Percentiles rank a stretch among this genome's conserved stretches.
Conservation (phyloP, 1,140 invertebrate genomes). For the Danaus plexippus region DNA sequence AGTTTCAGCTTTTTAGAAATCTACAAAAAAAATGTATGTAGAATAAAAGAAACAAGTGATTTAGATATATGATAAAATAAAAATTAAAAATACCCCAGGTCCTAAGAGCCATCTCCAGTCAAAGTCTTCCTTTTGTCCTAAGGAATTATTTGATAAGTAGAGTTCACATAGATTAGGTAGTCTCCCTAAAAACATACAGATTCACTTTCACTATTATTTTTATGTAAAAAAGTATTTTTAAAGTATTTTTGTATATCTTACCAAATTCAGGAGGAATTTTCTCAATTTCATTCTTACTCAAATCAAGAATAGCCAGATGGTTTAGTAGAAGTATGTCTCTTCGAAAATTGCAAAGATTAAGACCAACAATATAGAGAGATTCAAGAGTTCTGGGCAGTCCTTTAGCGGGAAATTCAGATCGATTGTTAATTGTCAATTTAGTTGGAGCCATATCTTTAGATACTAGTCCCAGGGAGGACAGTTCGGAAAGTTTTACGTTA, state of each 20-base stretch:
- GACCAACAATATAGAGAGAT: conserved; percentile 72
- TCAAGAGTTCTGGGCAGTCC: conserved; percentile 79
- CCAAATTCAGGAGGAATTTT: conserved; percentile 83
- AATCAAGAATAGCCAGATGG: conserved; percentile 79
- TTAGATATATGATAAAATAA: conserved; percentile 6
- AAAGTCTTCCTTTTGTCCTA: conserved; percentile 69
- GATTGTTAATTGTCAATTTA: conserved; percentile 75
- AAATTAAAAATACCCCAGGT: conserved; percentile 39
- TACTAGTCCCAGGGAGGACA: conserved; percentile 71
- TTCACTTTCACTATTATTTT: not conserved
- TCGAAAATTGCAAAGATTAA: conserved; percentile 76
- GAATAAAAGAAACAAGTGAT: not conserved
- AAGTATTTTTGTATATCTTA: conserved; percentile 24
- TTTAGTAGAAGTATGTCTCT: conserved; percentile 77
- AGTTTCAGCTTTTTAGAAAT: conserved; percentile 70
- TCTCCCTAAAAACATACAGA: conserved; percentile 40
- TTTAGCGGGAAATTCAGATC: conserved; percentile 77
- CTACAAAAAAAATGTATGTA: conserved; percentile 30
- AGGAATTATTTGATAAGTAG: conserved; percentile 79
- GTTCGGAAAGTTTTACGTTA: conserved; percentile 33
- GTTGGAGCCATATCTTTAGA: conserved; percentile 69
- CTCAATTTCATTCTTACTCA: conserved; percentile 83
- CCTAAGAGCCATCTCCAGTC: conserved; percentile 79
- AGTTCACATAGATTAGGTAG: conserved; percentile 78
- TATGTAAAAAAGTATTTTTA: conserved; percentile 5